phyloP scores from a whole-genome alignment of 1,140 invertebrate species.

The Brachionus paranguensis region DNA sequence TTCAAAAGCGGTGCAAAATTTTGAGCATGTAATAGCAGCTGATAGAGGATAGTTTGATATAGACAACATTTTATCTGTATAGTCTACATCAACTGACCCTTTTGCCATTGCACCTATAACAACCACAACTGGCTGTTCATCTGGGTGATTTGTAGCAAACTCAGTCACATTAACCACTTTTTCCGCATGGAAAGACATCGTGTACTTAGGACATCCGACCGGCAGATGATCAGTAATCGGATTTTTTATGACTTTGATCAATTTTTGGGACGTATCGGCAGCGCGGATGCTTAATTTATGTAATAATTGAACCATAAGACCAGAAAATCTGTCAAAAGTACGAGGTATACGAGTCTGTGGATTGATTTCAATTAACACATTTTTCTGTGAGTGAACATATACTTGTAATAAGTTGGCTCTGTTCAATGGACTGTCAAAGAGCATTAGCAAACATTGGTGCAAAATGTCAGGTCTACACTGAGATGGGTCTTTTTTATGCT shows the following conservation, averaged over 20 bases:
- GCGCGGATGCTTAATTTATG: slow-evolving; percentile 88
- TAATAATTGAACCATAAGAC: slow-evolving; percentile 92
- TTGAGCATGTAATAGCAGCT: slow-evolving; percentile 87
- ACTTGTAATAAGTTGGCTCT: slow-evolving; percentile 65
- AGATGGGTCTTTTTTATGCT: slow-evolving; percentile 74
- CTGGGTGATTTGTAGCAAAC: slow-evolving; percentile 65
- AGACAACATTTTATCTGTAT: slow-evolving; percentile 79
- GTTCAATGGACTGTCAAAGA: slow-evolving; percentile 91
- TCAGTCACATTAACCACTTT: slow-evolving; percentile 70
- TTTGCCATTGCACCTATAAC: slow-evolving; percentile 95
- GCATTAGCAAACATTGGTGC: slow-evolving; percentile 86
- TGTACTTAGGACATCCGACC: slow-evolving; percentile 83
- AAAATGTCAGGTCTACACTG: slow-evolving; percentile 84
- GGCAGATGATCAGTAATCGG: slow-evolving; percentile 89
- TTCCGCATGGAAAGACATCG: slow-evolving; percentile 79
- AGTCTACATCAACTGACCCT: slow-evolving; percentile 82
- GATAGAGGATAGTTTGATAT: slow-evolving; percentile 93
- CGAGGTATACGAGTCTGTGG: slow-evolving; percentile 95
- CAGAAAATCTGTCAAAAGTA: slow-evolving; percentile 95
- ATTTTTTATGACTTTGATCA: slow-evolving; percentile 94
- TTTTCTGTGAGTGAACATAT: slow-evolving; percentile 88
- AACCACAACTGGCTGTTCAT: slow-evolving; percentile 77
- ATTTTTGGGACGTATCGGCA: slow-evolving; percentile 76
- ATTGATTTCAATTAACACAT: slow-evolving; percentile 96
- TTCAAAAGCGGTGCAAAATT: slow-evolving; percentile 93